A percentile compares a stretch with the other conserved stretches of the same genome.
Evolutionary conservation across 1,140 invertebrate genomes (phyloP).

Genomic region (Brachystomella parvula): DNA sequence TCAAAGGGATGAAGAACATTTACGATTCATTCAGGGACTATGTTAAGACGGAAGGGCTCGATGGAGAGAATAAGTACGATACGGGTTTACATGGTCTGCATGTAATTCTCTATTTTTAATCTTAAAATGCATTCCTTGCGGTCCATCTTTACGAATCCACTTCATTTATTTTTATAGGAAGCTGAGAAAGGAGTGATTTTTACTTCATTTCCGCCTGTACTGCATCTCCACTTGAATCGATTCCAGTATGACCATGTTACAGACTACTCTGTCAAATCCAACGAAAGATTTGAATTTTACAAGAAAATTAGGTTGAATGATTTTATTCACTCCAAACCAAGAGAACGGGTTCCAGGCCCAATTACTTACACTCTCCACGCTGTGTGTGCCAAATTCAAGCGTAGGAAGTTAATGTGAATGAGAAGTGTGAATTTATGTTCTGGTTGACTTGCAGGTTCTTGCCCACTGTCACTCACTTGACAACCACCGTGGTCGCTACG

Average conservation of each 20-base stretch:
- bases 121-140: no score
- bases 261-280: constrained; percentile 98
- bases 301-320: constrained; percentile 77
- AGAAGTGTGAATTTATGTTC: background rate
- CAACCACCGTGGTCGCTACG: constrained; percentile 99
- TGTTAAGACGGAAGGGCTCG: constrained; percentile 85
- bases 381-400: constrained; percentile 43
- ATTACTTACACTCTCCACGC: constrained; percentile 95
- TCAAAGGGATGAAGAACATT: constrained; percentile 97
- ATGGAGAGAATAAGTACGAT: constrained; percentile 99
- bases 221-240: constrained; percentile 95
- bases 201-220: constrained; percentile 89
- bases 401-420: no score
- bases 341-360: constrained; percentile 59
- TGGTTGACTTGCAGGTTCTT: constrained; percentile 50
- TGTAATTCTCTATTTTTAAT: no score
- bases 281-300: constrained; percentile 96
- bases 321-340: constrained; percentile 58
- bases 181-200: constrained; percentile 99
- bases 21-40: constrained; percentile 98
- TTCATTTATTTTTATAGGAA: constrained; percentile 50
- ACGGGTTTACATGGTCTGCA: constrained; percentile 93
- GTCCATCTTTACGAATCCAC: no score
- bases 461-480: constrained; percentile 99
- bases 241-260: constrained; percentile 93